Base-by-base conservation (phyloP, 2,888 invertebrate genomes). In the Poecilobothrus nobilitatus region DNA sequence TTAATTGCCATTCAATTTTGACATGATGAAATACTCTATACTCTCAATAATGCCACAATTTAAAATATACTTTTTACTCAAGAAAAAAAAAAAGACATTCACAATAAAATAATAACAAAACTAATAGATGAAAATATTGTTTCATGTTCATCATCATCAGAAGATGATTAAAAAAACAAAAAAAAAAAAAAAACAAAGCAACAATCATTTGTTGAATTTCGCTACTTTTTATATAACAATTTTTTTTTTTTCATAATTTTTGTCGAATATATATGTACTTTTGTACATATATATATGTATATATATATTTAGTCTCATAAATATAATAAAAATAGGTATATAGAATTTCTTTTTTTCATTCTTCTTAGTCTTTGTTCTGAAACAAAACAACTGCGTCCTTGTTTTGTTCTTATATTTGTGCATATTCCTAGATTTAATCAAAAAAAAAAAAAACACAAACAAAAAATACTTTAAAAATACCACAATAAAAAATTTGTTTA, bases 161-260 rank as follows among this genome's bases (percentile, higher is more conserved):
- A 12, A 44, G 44, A n/a, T n/a, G n/a, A n/a, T n/a, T n/a, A n/a
- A n/a, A n/a, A n/a, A 37, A n/a, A 37, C 7, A 27, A 27, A 27
- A 27, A 27, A 5, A 27, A 4, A 5, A 27, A 27, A 2, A 27
- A 27, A 27, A 27, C 2, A 27, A 27, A 53, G 53, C 53, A 53
- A 53, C 53, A 53, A 53, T 53, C 53, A 53, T 53, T 53, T 53
- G 53, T 53, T 53, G 53, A 53, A 53, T 53, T 53, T 53, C 53
- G 18, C 53, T 53, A 53, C 2, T 53, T 53, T 53, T 18, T 53
- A 53, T 53, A 8, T 41, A 41, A 41, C 15, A 5, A 12, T 8
- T 41, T 41, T 41, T 41, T 41, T 15, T 41, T 9, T 15, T 9
- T 41, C 15, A 1, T 41, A 5, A 15, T 15, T 6, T 41, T 41